Base-by-base conservation (phyloP, 2,888 invertebrate genomes). In the Calliscelio sp. region DNA sequence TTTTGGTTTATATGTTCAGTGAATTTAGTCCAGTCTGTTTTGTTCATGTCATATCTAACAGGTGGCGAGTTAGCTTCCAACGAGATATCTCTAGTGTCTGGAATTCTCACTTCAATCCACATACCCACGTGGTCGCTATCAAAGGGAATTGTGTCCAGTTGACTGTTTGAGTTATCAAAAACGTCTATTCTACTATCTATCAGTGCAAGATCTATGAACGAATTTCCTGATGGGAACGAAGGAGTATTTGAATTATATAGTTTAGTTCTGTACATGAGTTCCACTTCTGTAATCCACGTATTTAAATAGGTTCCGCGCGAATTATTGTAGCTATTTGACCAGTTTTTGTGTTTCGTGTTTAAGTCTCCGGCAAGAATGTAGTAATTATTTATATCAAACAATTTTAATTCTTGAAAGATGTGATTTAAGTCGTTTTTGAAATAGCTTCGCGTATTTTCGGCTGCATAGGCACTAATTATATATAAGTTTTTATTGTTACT, bases 351-450 rank as follows among this genome's bases (percentile, higher is more conserved):
- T 20, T 55, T 77, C 0, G 77, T 66, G n/a, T 77, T 66, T 16
- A 77, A 11, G 16, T 77, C 77, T 0, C 77, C 77, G 0, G 77
- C 77, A 20, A 77, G 11, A 8, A 77, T n/a, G 46, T 66, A 66
- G 1, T 35, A 57, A 18, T 75, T 75, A 16, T 75, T 65, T 2
- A 1, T 14, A 11, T 46, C n/a, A 0, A 20, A 7, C 22, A 75
- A 20, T 1, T 75, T 57, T 55, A 75, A 18, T 66, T 66, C 66
- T 10, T 28, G 1, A 10, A 77, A 77, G 7, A 77, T 77, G 10
- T 8, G 2, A 20, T 77, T 66, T 25, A 77, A 16, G n/a, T 77
- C 49, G 22, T 66, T 20, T 35, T n/a, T 35, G 24, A 77, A 75
- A 22, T 75, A 63, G 11, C 63, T 74, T 6, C 74, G 11, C 0